Conservation (phyloP, 92 coral and sea anemone genomes). For the Paramuricea clavata region DNA sequence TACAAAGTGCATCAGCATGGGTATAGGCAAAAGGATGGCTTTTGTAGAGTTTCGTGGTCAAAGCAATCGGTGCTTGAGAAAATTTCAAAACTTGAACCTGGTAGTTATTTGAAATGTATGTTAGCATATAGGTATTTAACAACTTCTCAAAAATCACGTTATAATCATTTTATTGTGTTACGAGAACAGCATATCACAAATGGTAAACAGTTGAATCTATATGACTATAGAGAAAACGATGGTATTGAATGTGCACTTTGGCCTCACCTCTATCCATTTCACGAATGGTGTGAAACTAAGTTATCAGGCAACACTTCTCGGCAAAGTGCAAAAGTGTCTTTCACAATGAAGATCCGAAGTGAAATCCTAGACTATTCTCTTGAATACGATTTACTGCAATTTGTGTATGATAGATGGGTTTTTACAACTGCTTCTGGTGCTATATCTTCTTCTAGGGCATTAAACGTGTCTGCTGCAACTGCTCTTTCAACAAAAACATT, state of each 20-base stretch:
- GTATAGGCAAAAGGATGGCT: conserved; percentile 30
- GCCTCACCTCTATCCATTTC: neutral
- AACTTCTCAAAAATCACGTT: neutral
- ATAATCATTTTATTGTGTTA: conserved; percentile 8
- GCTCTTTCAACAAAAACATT: conserved; percentile 20
- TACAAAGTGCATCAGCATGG: conserved; percentile 35
- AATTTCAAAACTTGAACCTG: conserved; percentile 5
- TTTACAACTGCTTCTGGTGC: conserved; percentile 17
- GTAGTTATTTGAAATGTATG: neutral
- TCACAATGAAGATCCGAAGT: neutral
- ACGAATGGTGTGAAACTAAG: neutral
- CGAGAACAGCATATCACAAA: neutral
- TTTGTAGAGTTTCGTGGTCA: conserved; percentile 35
- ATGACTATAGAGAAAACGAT: conserved; percentile 39
- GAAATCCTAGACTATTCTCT: conserved; percentile 20
- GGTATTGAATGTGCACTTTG: conserved; percentile 27
- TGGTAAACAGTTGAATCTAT: conserved; percentile 1
- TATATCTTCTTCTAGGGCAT: neutral
- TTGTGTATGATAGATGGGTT: conserved; percentile 29
- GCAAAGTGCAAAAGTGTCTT: neutral
- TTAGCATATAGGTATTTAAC: conserved; percentile 42
- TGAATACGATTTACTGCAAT: conserved; percentile 13
- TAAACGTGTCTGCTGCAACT: neutral
- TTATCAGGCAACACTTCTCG: neutral
- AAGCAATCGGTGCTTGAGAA: conserved; percentile 1